Conservation (phyloP, 2,888 invertebrate genomes). For the Tribolium freemani region DNA sequence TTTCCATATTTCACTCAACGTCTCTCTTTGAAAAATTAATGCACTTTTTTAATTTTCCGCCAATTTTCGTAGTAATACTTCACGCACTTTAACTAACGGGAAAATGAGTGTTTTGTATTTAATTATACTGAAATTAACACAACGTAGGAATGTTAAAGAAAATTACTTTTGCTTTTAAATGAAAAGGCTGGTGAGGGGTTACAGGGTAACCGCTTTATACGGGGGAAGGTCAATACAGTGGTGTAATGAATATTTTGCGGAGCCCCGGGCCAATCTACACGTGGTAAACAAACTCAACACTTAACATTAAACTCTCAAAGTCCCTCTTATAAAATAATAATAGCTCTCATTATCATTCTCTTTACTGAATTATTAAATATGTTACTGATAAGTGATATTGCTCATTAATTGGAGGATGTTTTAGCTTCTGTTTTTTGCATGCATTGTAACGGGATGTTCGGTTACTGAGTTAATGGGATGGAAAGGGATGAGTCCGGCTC, state of each 20-base stretch:
- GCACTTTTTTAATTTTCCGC: slow-evolving; percentile 47
- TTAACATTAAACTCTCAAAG: slow-evolving; percentile 28
- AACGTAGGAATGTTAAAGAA: slow-evolving; percentile 54
- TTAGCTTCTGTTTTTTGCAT: slow-evolving; percentile 19
- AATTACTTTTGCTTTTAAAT: slow-evolving; percentile 55
- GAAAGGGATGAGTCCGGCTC: slow-evolving; percentile 13
- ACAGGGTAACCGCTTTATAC: slow-evolving; percentile 28
- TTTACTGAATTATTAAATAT: slow-evolving; percentile 7
- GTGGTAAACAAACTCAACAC: slow-evolving; percentile 37
- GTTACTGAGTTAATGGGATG: slow-evolving; percentile 6
- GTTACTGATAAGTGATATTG: neutral
- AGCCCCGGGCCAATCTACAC: slow-evolving; percentile 43
- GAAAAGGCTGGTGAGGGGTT: slow-evolving; percentile 43
- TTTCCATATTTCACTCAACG: slow-evolving; percentile 18
- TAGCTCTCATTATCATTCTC: slow-evolving; percentile 1
- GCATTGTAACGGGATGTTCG: slow-evolving; percentile 30
- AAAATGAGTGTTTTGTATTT: slow-evolving; percentile 55
- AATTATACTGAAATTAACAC: slow-evolving; percentile 57
- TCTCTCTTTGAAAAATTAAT: slow-evolving; percentile 30
- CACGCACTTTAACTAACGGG: slow-evolving; percentile 51
- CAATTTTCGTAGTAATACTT: slow-evolving; percentile 43
- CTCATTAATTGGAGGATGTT: slow-evolving; percentile 14
- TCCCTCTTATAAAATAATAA: slow-evolving; percentile 26
- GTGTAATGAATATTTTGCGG: slow-evolving; percentile 42
- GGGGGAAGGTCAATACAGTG: slow-evolving; percentile 34